Evolutionary conservation across 1,140 invertebrate genomes (phyloP).

Genomic region (Drosophila orena): DNA sequence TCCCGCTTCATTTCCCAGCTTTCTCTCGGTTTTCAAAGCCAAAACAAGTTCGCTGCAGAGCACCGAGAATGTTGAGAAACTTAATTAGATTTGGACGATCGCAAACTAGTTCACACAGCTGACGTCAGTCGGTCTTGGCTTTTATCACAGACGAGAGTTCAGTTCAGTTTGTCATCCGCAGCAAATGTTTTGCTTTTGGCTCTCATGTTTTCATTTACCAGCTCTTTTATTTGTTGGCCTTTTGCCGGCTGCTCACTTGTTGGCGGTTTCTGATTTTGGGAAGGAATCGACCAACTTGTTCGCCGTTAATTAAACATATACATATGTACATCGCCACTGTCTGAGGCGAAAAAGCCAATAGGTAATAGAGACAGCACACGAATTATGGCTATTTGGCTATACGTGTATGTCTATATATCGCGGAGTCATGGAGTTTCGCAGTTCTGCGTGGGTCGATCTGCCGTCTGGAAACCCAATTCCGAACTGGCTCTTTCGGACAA

Average conservation of each 20-base stretch:
- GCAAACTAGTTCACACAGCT: conserved; percentile 72
- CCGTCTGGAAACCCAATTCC: conserved; percentile 73
- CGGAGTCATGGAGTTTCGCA: conserved; percentile 37
- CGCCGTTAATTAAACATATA: conserved; percentile 73
- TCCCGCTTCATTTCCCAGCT: conserved; percentile 49
- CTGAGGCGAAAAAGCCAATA: conserved; percentile 41
- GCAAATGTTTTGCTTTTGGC: conserved; percentile 36
- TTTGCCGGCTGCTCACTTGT: conserved; percentile 45
- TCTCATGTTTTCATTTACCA: conserved; percentile 27
- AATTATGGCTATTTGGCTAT: conserved; percentile 16
- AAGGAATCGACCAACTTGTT: conserved; percentile 50
- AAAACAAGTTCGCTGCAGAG: conserved; percentile 56
- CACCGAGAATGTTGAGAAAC: conserved; percentile 44
- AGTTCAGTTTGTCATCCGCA: too few species aligned
- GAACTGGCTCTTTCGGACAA: conserved; percentile 57
- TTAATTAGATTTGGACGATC: conserved; percentile 74
- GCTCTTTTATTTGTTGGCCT: conserved; percentile 10
- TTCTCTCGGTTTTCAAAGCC: conserved; percentile 52
- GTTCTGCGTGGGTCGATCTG: conserved; percentile 31
- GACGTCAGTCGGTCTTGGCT: conserved; percentile 25
- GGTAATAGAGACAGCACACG: conserved; percentile 37
- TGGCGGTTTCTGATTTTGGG: conserved; percentile 37
- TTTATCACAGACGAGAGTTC: conserved; percentile 40
- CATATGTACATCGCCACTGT: conserved; percentile 34
- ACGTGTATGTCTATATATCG: neutral